Evolutionary conservation across 2,888 invertebrate genomes (phyloP).

Genomic region (Rhingia rostrata): DNA sequence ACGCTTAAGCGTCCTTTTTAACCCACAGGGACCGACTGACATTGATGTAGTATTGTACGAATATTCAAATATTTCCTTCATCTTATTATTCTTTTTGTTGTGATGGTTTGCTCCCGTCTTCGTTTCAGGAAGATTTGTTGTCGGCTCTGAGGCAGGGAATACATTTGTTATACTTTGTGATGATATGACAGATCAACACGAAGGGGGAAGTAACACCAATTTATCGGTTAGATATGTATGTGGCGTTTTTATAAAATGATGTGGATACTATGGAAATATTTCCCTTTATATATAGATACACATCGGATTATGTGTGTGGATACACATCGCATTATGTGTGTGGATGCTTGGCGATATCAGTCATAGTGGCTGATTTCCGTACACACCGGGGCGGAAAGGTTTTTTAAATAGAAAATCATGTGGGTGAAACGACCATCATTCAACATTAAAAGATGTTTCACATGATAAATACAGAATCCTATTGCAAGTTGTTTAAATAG

Average conservation of each 20-base stretch:
- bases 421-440: no score
- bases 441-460: no score
- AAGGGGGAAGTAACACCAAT: conserved; percentile 14
- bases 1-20: neutral
- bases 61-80: conserved; percentile 12
- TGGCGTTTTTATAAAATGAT: neutral
- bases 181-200: conserved; percentile 50
- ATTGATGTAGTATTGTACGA: conserved; percentile 28
- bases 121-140: conserved; percentile 11
- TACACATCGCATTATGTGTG: no score
- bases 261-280: conserved; percentile 1
- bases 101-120: neutral
- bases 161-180: conserved; percentile 46
- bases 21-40: conserved; percentile 2
- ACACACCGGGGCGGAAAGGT: no score
- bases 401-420: no score
- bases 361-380: no score
- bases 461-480: no score
- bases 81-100: neutral
- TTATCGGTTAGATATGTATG: neutral
- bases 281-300: no score
- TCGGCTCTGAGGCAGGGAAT: conserved; percentile 26
- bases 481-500: no score
- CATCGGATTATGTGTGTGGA: no score
- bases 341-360: no score